These are phyloP conservation scores for Ophthalmolycus amberensis DNA, from an alignment of 2,113 vertebrate species.

Conservation along the genomic window DNA sequence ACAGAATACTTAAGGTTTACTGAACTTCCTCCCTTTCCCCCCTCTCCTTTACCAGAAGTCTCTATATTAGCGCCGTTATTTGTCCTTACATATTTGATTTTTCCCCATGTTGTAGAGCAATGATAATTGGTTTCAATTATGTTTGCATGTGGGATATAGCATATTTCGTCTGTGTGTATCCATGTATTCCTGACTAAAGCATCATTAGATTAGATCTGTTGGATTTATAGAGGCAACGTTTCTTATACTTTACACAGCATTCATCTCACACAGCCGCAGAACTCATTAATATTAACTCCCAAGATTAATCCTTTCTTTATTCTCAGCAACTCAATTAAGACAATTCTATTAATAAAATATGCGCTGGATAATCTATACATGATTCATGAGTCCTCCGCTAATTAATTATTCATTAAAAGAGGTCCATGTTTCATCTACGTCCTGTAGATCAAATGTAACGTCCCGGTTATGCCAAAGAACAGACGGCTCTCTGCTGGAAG, in stretches of 20 bases:
- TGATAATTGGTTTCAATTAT: slow-evolving; percentile 56
- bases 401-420: slow-evolving; percentile 80
- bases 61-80: slow-evolving; percentile 29
- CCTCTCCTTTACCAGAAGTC: not conserved
- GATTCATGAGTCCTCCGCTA: slow-evolving; percentile 78
- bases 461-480: slow-evolving; percentile 39
- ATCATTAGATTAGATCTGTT: slow-evolving; percentile 40
- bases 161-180: slow-evolving; percentile 21
- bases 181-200: slow-evolving; percentile 35
- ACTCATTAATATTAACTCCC: slow-evolving; percentile 80
- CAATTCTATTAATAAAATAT: slow-evolving; percentile 87
- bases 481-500: slow-evolving; percentile 4
- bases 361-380: slow-evolving; percentile 81
- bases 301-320: slow-evolving; percentile 82
- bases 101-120: slow-evolving; percentile 13
- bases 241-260: slow-evolving; percentile 50
- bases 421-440: slow-evolving; percentile 75
- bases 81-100: slow-evolving; percentile 11
- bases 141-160: slow-evolving; percentile 12
- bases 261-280: slow-evolving; percentile 52
- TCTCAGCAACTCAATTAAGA: slow-evolving; percentile 82
- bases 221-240: slow-evolving; percentile 48
- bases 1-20: slow-evolving; percentile 75
- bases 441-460: slow-evolving; percentile 68
- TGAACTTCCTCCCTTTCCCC: slow-evolving; percentile 21